Evolutionary conservation across 2,888 invertebrate species (phyloP), one percentile per base, ranked within the genome.

Genomic region (Anagyrus pseudococci): DNA sequence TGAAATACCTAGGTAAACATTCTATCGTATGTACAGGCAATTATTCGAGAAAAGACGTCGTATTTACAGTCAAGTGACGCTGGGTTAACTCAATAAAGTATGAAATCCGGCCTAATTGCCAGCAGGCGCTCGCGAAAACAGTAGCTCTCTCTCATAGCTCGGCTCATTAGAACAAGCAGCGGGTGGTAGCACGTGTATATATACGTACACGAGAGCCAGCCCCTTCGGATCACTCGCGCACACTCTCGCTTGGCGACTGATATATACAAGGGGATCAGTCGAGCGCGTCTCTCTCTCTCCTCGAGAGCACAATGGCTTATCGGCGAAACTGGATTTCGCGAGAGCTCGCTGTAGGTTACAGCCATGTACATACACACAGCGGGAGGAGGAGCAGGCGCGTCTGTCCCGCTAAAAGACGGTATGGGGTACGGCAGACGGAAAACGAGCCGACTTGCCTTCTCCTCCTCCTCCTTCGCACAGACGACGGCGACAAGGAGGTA

Each of bases 261-360:
- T n/a, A n/a, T n/a, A n/a, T n/a, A n/a, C n/a, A n/a, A n/a, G n/a
- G n/a, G 37, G 17, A 44, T 59, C 46, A 40, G 46, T 23, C 53
- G 40, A 41, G 44, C 44, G 33, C 25, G 43, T 46, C 44, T 20
- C 43, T 25, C n/a, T 8, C 13, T 55, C 33, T 8, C 8, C 3
- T 7, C 29, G 29, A 29, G 29, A 7, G 29, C 10, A 29, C 29
- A 7, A 7, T 13, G 10, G 15, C 22, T 8, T 37, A 62, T 62
- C 40, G 61, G 20, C 19, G 23, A 48, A 58, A 57, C 57, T 58
- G 41, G 53, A 62, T 62, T 57, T 58, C 44, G 44, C 15, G 44
- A 17, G 17, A 22, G 33, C 17, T 47, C 7, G 43, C 17, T 37
- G 8, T 37, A 29, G 4, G 29, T 37, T 37, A 37, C 15, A 37